Evolutionary conservation across 2,113 vertebrate species (phyloP).

Genomic region (Madoqua kirkii): DNA sequence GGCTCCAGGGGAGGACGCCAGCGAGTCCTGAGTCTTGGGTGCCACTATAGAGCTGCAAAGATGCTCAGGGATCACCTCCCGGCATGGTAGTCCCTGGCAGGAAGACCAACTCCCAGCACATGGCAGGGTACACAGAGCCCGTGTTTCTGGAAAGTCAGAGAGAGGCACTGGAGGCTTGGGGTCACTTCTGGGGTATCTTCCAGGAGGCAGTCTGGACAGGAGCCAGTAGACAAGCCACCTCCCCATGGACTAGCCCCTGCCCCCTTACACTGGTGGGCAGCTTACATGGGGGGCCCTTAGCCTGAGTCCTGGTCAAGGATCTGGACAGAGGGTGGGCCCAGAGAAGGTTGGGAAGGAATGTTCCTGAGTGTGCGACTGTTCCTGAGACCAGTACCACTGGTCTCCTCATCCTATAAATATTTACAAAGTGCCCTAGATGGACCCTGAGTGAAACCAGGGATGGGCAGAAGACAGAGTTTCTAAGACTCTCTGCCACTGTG

Average conservation of each 20-base stretch:
- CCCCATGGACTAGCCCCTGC: neutral
- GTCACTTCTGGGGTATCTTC: neutral
- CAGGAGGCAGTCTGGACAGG: neutral
- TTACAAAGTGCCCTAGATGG: neutral
- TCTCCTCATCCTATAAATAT: neutral
- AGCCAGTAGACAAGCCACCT: neutral
- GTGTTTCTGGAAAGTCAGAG: neutral
- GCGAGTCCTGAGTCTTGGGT: neutral
- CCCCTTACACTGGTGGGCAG: neutral
- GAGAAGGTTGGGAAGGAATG: neutral
- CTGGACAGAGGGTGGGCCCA: neutral
- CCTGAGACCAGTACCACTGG: neutral
- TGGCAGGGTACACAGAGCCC: neutral
- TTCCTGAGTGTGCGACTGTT: neutral
- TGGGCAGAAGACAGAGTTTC: neutral
- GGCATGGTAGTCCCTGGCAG: no score
- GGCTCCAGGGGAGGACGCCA: neutral
- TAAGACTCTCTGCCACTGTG: neutral
- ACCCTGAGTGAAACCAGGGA: neutral
- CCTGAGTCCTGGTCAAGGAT: neutral
- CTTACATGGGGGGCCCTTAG: neutral
- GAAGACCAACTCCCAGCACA: no score
- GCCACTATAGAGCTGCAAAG: neutral
- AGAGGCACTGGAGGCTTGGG: neutral
- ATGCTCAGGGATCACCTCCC: neutral